Percentiles rank a stretch among this genome's conserved stretches.
phyloP scores from a whole-genome alignment of 1,140 invertebrate species.

The Aphelenchoides besseyi region DNA sequence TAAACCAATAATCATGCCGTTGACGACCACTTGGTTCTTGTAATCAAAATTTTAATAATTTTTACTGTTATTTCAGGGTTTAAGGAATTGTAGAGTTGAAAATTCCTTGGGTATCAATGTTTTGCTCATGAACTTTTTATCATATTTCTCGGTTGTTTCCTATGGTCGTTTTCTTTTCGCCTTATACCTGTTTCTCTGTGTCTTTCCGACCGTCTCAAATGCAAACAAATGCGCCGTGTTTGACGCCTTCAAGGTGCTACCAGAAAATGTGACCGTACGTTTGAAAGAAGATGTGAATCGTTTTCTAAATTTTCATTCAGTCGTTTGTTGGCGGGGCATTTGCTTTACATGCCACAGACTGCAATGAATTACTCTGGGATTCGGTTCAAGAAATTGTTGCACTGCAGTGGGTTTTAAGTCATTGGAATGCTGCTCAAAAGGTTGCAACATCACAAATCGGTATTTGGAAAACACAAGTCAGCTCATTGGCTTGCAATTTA shows the following conservation, averaged over 20 bases:
- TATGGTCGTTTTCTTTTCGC: background rate
- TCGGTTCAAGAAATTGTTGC: slow-evolving; percentile 60
- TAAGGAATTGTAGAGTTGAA: background rate
- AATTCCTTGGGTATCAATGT: background rate
- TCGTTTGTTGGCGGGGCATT: slow-evolving; percentile 57
- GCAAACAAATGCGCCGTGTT: slow-evolving; percentile 46
- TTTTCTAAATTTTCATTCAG: slow-evolving; percentile 33
- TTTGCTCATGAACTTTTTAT: background rate
- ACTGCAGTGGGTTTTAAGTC: slow-evolving; percentile 54
- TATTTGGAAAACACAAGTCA: slow-evolving; percentile 7
- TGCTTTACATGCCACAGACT: slow-evolving; percentile 52
- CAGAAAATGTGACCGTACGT: slow-evolving; percentile 44
- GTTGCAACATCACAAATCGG: slow-evolving; percentile 25
- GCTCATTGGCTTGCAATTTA: background rate
- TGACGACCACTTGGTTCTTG: background rate
- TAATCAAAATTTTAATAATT: background rate
- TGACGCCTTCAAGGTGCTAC: slow-evolving; percentile 58
- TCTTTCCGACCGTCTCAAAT: background rate
- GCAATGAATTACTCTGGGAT: slow-evolving; percentile 41
- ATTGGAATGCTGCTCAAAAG: slow-evolving; percentile 36
- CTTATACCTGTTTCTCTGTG: background rate
- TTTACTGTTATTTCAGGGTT: background rate
- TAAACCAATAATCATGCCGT: background rate
- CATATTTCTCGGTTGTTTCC: background rate
- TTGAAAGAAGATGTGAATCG: slow-evolving; percentile 18